Evolutionary conservation across 2,888 invertebrate species (phyloP), one percentile per base, ranked within the genome.

Genomic region (Andrena dorsata): DNA sequence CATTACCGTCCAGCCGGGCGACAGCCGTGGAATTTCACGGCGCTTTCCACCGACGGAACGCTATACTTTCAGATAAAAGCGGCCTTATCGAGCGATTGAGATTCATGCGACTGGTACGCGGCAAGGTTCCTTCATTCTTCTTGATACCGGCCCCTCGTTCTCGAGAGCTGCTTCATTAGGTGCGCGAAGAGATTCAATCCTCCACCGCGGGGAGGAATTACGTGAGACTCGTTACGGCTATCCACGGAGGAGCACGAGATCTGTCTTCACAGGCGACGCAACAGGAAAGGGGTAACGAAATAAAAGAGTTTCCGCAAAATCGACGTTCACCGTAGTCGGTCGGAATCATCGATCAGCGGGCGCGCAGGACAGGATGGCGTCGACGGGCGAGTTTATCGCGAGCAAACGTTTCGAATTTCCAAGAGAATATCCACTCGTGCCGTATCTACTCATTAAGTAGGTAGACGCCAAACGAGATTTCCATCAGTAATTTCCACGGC

Each of bases 391-490:
- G 82, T 86, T 87, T 86, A 88, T 86, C 86, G 79, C 41, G 79
- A 41, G 71, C 80, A 79, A 88, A 88, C 84, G 88, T 87, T 85
- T 86, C 80, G 85, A 87, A 90, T 90, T 89, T 90, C 89, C 79
- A 68, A 80, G 84, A 88, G 84, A 89, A 91, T 23, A 56, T 87
- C 84, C 65, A 32, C 72, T 70, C 64, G 66, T 78, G 68, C 64
- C 87, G 81, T 91, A 92, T 92, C 91, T 92, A 90, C 90, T 91
- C 91, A 91, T 92, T 92, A 92, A 91, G 91, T 90, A 86, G 78
- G 61, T 81, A 89, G 90, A 90, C 90, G 89, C 89, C 86, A 91
- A 90, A 91, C 87, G 88, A 89, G 90, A 92, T 92, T 91, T 92
- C 90, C 91, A 92, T 92, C 91, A 91, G 91, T 91, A 92, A 92